Conservation (phyloP, 53 echinoderm and acorn worm genomes). For the Temnopleurus reevesii region DNA sequence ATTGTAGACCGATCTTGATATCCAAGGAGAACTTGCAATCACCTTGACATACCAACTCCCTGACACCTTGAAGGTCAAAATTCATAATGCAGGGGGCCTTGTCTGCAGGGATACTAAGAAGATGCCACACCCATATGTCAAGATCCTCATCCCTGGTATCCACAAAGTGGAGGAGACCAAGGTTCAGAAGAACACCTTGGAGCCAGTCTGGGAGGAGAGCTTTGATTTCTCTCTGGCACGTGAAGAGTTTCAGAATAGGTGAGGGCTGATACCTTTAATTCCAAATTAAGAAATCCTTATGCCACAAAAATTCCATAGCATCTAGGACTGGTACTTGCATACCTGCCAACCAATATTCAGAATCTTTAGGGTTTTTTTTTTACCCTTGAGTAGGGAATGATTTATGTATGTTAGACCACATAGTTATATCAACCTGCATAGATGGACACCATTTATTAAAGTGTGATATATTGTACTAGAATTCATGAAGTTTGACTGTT, state of each 20-base stretch:
- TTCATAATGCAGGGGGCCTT: slow-evolving; percentile 68
- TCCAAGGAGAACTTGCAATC: slow-evolving; percentile 78
- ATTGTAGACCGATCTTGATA: slow-evolving; percentile 84
- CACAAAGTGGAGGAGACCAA: slow-evolving; percentile 84
- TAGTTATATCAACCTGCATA: too few relatives aligned
- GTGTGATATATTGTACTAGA: too few relatives aligned
- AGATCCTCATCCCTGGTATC: slow-evolving; percentile 84
- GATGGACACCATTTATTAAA: too few relatives aligned
- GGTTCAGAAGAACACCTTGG: slow-evolving; percentile 68
- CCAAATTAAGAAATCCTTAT: too few relatives aligned
- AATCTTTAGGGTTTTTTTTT: too few relatives aligned
- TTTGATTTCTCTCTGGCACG: slow-evolving; percentile 83
- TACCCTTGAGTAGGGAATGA: too few relatives aligned
- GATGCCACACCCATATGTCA: slow-evolving; percentile 85
- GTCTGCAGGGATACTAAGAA: slow-evolving; percentile 73
- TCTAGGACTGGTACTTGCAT: too few relatives aligned
- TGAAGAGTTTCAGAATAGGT: slow-evolving; percentile 85
- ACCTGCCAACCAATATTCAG: too few relatives aligned
- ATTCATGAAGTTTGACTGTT: too few relatives aligned
- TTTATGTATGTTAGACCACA: too few relatives aligned
- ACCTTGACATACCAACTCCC: slow-evolving; percentile 80
- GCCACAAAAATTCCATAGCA: too few relatives aligned
- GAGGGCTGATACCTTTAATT: too few relatives aligned
- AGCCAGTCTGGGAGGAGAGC: slow-evolving; percentile 87
- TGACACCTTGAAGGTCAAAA: slow-evolving; percentile 77